These are phyloP conservation scores for Sminthurides bifidus DNA, from an alignment of 1,140 invertebrate genomes.

Conservation along the genomic window DNA sequence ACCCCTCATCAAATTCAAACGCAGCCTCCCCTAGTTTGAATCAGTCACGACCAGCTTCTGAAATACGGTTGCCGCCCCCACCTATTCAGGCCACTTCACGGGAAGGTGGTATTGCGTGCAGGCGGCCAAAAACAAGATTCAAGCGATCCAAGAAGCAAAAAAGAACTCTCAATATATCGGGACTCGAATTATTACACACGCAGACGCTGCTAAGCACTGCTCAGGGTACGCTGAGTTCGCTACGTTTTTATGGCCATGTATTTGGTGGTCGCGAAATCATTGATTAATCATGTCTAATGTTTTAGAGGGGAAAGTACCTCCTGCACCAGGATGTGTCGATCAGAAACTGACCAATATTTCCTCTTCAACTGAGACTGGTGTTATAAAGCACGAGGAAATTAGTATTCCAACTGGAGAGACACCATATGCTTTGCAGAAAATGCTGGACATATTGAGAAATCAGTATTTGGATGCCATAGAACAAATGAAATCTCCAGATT, in stretches of 20 bases:
- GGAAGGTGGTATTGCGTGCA: conserved; percentile 37
- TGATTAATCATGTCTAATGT: neutral
- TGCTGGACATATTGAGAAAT: conserved; percentile 67
- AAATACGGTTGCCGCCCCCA: conserved; percentile 31
- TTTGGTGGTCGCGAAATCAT: neutral
- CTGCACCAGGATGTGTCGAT: conserved; percentile 77
- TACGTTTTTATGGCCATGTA: neutral
- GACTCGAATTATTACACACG: conserved; percentile 76
- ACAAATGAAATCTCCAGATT: conserved; percentile 64
- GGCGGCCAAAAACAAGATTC: conserved; percentile 37
- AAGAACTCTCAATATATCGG: conserved; percentile 59
- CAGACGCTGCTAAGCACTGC: conserved; percentile 78
- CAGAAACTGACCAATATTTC: conserved; percentile 69
- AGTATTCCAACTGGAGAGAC: conserved; percentile 60
- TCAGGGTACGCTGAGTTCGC: conserved; percentile 39
- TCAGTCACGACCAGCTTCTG: neutral
- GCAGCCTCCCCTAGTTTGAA: neutral
- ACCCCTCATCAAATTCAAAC: neutral
- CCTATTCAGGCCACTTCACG: conserved; percentile 32
- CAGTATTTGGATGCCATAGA: conserved; percentile 71
- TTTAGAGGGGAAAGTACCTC: conserved; percentile 53
- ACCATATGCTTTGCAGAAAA: conserved; percentile 70
- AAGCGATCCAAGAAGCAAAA: conserved; percentile 45
- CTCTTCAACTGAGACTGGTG: conserved; percentile 44
- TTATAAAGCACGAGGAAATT: conserved; percentile 56